These are phyloP conservation scores for Tenthredo amoena DNA, from an alignment of 2,888 invertebrate species.

Conservation along the genomic window DNA sequence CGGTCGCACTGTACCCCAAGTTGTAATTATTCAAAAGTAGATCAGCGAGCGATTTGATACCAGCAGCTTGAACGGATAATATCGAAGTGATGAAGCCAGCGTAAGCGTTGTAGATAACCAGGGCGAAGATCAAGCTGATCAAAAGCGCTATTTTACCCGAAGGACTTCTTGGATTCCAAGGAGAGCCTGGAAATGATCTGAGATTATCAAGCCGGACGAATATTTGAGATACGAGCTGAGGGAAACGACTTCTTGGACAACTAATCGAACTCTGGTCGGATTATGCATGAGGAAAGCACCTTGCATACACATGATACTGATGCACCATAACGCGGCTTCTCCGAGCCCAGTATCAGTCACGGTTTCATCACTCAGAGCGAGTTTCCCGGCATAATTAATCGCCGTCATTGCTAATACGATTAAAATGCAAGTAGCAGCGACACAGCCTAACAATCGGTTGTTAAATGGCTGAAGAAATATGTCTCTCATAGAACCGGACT, in stretches of 20 bases:
- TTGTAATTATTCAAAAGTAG: slow-evolving; percentile 82
- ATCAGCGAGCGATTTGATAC: slow-evolving; percentile 81
- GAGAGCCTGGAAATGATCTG: slow-evolving; percentile 78
- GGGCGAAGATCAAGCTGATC: slow-evolving; percentile 81
- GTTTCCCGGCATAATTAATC: slow-evolving; percentile 77
- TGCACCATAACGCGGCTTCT: slow-evolving; percentile 83
- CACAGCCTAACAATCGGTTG: slow-evolving; percentile 79
- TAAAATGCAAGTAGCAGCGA: slow-evolving; percentile 79
- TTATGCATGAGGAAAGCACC: slow-evolving; percentile 73
- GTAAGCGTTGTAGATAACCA: slow-evolving; percentile 84
- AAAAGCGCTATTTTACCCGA: slow-evolving; percentile 82
- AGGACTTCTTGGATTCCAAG: slow-evolving; percentile 81
- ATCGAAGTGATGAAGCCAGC: slow-evolving; percentile 85
- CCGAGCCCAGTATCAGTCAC: slow-evolving; percentile 74
- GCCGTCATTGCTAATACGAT: slow-evolving; percentile 79
- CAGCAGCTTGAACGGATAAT: slow-evolving; percentile 81
- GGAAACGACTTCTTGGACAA: not conserved
- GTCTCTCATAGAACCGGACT: slow-evolving; percentile 82
- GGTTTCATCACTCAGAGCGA: slow-evolving; percentile 71
- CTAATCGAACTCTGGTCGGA: not conserved
- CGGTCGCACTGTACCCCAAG: slow-evolving; percentile 83
- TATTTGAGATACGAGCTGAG: not conserved
- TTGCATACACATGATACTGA: slow-evolving; percentile 84
- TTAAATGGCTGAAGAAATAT: slow-evolving; percentile 84
- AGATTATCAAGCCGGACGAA: not conserved